Evolutionary conservation across 2,113 vertebrate species (phyloP), one percentile per base, ranked within the genome.

Genomic region (Pyxicephalus adspersus): DNA sequence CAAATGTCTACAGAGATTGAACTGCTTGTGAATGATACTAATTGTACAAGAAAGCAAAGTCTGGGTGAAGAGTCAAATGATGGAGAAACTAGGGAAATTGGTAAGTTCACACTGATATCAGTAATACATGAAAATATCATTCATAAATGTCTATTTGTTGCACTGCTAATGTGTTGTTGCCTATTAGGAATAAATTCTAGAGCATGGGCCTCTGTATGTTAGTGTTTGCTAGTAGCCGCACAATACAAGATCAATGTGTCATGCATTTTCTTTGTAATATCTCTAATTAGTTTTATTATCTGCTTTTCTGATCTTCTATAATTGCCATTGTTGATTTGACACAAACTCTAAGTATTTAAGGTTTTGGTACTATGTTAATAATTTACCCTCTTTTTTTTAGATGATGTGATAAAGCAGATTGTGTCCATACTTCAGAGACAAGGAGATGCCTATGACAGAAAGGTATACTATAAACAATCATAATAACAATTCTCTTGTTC

Each of bases 381-480:
- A 50, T 19, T 25, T 25, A 57, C 5, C 9, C 28, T 25, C 13
- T 52, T 83, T 84, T 81, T 78, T 83, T 83, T 7, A 85, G 93
- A 94, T 79, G 87, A 90, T 64, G 67, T 91, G n/a, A 90, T 96
- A 85, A 84, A 84, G 83, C 89, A 88, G 78, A 94, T 98, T 1
- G 91, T 94, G 2, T 83, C 83, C 18, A 66, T 96, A 78, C 94
- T 95, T 29, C 94, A 90, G 76, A 85, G 86, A 0, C 76, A 93
- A 61, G 95, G 96, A 0, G 92, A 95, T 17, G 87, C 89, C 64
- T 89, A 96, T 51, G 89, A 96, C n/a, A 71, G 73, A 28, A 91
- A 96, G 95, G 97, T 98, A 51, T 86, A 92, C 2, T 29, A 51
- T 34, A 22, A 80, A 11, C 19, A 52, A 51, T 52, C 11, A 38